phyloP scores from a whole-genome alignment of 2,797 vertebrate species.

The Malacoctenus gilli region DNA sequence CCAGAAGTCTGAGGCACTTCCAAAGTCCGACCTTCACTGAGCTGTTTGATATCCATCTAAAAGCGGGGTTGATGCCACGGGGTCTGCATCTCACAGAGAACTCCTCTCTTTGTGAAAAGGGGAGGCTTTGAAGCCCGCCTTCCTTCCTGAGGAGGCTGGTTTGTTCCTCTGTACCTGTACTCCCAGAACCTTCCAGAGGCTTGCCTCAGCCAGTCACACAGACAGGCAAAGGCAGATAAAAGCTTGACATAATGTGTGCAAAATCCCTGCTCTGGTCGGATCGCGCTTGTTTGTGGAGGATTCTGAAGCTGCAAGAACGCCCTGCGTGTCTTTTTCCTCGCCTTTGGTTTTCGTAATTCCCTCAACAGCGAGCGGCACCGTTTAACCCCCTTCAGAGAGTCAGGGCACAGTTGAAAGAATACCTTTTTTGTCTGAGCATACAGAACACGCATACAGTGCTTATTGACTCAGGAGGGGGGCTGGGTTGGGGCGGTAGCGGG shows the following conservation, averaged over 20 bases:
- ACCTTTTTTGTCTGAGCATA: constrained; percentile 76
- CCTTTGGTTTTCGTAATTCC: constrained; percentile 72
- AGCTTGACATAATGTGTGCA: constrained; percentile 61
- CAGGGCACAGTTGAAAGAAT: constrained; percentile 74
- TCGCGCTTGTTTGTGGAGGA: constrained; percentile 62
- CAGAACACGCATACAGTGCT: constrained; percentile 74
- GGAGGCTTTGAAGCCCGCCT: constrained; percentile 63
- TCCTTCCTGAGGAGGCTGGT: constrained; percentile 64
- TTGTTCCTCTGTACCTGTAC: constrained; percentile 68
- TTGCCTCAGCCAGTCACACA: constrained; percentile 55
- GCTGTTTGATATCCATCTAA: constrained; percentile 66
- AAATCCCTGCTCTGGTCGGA: constrained; percentile 64
- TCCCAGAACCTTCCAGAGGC: constrained; percentile 59
- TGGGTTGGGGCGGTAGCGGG: constrained; percentile 40
- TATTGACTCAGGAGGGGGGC: constrained; percentile 73
- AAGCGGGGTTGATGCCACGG: constrained; percentile 44
- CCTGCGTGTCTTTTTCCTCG: constrained; percentile 46
- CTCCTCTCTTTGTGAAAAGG: constrained; percentile 61
- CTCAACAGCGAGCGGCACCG: constrained; percentile 63
- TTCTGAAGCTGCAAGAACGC: constrained; percentile 61
- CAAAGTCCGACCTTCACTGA: constrained; percentile 55
- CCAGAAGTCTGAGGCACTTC: constrained; percentile 50
- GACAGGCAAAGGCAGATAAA: constrained; percentile 67
- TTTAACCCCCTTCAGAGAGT: constrained; percentile 80
- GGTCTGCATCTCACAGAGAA: constrained; percentile 55